phyloP scores from a whole-genome alignment of 1,140 invertebrate genomes.

The Tribolium castaneum region DNA sequence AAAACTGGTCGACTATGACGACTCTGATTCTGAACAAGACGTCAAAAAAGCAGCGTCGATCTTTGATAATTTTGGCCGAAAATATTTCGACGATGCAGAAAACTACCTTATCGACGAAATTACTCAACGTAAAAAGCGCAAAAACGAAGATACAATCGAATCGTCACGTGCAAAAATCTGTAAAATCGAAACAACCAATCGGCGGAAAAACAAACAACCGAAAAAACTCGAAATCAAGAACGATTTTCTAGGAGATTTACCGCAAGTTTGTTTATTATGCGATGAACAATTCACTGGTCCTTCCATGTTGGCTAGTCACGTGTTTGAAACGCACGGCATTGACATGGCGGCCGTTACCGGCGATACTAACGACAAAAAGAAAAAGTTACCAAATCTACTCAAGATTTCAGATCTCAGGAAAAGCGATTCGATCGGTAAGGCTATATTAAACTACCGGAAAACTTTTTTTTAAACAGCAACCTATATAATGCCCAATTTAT shows the following conservation, averaged over 20 bases:
- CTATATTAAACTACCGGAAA: neutral
- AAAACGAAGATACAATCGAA: conserved; percentile 52
- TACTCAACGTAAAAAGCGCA: conserved; percentile 56
- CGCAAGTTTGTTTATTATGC: conserved; percentile 60
- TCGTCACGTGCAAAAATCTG: conserved; percentile 51
- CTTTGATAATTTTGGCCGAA: conserved; percentile 8
- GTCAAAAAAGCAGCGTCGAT: conserved; percentile 35
- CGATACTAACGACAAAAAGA: conserved; percentile 52
- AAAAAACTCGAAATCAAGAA: conserved; percentile 48
- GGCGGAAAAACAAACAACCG: conserved; percentile 57
- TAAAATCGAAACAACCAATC: conserved; percentile 51
- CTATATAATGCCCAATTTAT: too few relatives aligned
- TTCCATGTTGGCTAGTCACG: conserved; percentile 54
- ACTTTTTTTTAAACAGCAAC: too few relatives aligned
- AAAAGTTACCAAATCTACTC: conserved; percentile 60
- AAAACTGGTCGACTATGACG: conserved; percentile 56
- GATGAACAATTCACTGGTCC: conserved; percentile 54
- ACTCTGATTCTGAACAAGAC: conserved; percentile 41
- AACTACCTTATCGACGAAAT: conserved; percentile 58
- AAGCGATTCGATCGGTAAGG: conserved; percentile 52
- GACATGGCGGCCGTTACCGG: conserved; percentile 55
- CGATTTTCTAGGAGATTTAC: conserved; percentile 39
- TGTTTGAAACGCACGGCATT: conserved; percentile 59
- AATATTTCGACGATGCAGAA: conserved; percentile 55
- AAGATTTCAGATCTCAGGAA: conserved; percentile 61